phyloP scores from a whole-genome alignment of 2,888 invertebrate genomes.

The Baccha elongata region DNA sequence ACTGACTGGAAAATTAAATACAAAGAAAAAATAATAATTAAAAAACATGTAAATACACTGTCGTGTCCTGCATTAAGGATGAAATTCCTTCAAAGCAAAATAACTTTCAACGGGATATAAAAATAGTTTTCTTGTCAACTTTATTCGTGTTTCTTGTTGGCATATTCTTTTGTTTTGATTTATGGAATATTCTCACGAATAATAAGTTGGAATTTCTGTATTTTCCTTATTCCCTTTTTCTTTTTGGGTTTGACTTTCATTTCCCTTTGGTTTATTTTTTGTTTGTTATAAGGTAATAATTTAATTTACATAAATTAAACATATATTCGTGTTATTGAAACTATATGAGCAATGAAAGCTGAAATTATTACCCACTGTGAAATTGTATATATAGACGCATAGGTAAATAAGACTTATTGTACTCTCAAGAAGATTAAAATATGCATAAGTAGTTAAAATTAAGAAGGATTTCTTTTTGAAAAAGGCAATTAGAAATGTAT shows the following conservation, averaged over 20 bases:
- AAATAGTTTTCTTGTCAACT: slow-evolving; percentile 71
- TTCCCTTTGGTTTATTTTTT: slow-evolving; percentile 6
- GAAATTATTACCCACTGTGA: slow-evolving; percentile 40
- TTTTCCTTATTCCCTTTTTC: not conserved
- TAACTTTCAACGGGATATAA: slow-evolving; percentile 61
- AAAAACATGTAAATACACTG: slow-evolving; percentile 64
- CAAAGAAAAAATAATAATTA: slow-evolving; percentile 61
- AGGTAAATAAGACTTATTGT: slow-evolving; percentile 4
- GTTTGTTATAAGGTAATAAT: slow-evolving; percentile 8
- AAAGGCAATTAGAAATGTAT: too few species aligned
- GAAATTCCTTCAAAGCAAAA: slow-evolving; percentile 53
- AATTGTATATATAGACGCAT: slow-evolving; percentile 31
- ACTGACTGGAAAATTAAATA: slow-evolving; percentile 44
- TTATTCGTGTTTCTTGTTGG: slow-evolving; percentile 68
- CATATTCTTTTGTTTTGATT: slow-evolving; percentile 61
- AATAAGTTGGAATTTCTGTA: slow-evolving; percentile 57
- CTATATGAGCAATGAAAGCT: slow-evolving; percentile 51
- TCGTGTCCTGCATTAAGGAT: slow-evolving; percentile 68
- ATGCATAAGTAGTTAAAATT: not conserved
- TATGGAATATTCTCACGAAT: slow-evolving; percentile 68
- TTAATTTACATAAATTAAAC: slow-evolving; percentile 61
- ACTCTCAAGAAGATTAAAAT: not conserved
- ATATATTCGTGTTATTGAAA: slow-evolving; percentile 54
- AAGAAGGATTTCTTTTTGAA: slow-evolving; percentile 1
- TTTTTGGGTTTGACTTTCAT: not conserved